Evolutionary conservation across 2,888 invertebrate species (phyloP).

Genomic region (Polyommatus iphigenia): DNA sequence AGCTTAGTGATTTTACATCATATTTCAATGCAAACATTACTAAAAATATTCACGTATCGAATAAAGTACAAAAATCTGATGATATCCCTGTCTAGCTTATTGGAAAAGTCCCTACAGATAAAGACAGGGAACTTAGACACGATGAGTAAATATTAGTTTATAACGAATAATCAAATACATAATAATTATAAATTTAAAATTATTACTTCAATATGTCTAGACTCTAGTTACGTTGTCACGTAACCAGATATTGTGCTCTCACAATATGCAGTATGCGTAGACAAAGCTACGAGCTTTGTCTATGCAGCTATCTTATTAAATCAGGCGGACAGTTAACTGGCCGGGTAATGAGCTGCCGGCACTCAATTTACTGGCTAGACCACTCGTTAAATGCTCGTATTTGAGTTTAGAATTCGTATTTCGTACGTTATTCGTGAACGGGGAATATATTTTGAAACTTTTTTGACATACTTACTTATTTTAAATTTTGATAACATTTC

Average conservation of each 20-base stretch:
- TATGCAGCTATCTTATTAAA: conserved; percentile 2
- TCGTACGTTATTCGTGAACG: background rate
- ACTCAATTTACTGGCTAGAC: conserved; percentile 1
- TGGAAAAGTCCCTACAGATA: too few species aligned
- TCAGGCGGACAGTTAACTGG: conserved; percentile 3
- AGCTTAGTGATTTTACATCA: too few species aligned
- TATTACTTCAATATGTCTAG: background rate
- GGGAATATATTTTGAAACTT: background rate
- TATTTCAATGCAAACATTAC: too few species aligned
- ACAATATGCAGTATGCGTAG: background rate
- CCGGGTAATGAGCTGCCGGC: conserved; percentile 1
- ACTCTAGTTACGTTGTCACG: background rate
- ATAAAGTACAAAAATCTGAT: too few species aligned
- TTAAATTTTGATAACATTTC: too few species aligned
- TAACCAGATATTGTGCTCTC: background rate
- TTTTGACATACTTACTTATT: background rate
- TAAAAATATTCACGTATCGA: too few species aligned
- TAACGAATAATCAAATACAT: too few species aligned
- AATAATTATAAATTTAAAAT: too few species aligned
- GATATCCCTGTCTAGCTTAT: too few species aligned
- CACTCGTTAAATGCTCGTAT: conserved; percentile 42
- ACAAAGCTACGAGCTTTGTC: background rate
- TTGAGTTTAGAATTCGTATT: conserved; percentile 32
- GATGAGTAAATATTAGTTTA: too few species aligned
- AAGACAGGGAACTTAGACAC: too few species aligned